Base-by-base conservation (phyloP, 2,113 vertebrate genomes). In the Jaculus jaculus region DNA sequence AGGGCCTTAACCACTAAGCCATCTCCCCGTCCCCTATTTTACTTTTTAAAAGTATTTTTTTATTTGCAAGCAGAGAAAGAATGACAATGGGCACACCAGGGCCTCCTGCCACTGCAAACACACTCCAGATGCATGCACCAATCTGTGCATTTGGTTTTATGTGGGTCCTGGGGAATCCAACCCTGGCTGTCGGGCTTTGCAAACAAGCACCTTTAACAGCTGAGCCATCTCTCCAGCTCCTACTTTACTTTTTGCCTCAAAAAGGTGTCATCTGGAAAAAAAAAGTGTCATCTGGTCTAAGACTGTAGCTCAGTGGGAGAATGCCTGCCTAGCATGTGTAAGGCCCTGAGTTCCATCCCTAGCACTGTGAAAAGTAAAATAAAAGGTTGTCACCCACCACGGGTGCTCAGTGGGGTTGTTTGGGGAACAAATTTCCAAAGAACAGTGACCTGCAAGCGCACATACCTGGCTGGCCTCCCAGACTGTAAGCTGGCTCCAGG, bases 381-480 rank as follows among this genome's bases (percentile, higher is more conserved):
- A 15, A 79, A 54, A 54, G 15, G 54, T 54, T 54, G 54, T 54
- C 54, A 54, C 3, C 54, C 54, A 54, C 32, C 28, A 17, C 11
- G 54, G 60, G n/a, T 42, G 68, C 12, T 87, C 61, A 39, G 16
- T 73, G 66, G 34, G 68, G n/a, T n/a, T n/a, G 58, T 77, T 58
- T 68, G 24, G 69, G 58, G 23, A 90, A 69, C 4, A 37, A 51
- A 26, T 84, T 16, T 81, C 37, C 37, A 58, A 54, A 39, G 18
- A 60, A 66, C 32, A 47, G 32, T n/a, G 60, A 37, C 60, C 21
- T 87, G 42, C 84, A 72, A 84, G 42, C 26, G 68, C 24, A 2
- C 92, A 0, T 97, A 99, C 99, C 99, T 99, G 98, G 77, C 98
- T 84, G 30, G 96, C 95, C 81, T 99, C 98, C 63, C 98, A 98